These are phyloP conservation scores for Conus ventricosus DNA, from an alignment of 1,140 invertebrate species.

Conservation along the genomic window DNA sequence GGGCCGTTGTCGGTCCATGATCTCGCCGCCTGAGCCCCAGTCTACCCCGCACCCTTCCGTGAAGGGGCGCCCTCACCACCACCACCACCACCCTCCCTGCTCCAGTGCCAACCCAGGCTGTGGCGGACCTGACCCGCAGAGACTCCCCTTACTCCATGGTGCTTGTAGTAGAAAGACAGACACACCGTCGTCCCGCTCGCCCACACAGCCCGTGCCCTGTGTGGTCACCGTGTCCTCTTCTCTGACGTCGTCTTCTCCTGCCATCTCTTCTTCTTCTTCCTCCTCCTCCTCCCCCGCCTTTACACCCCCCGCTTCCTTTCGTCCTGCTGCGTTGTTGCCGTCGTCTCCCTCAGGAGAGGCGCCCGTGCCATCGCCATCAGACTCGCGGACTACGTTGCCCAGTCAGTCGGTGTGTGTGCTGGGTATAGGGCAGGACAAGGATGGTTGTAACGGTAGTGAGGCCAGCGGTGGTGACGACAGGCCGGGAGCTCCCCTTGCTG, in stretches of 20 bases:
- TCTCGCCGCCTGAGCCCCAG: neutral
- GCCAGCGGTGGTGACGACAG: neutral
- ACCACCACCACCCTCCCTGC: neutral
- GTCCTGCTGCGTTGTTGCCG: neutral
- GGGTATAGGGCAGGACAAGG: neutral
- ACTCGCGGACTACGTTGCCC: neutral
- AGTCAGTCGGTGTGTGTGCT: neutral
- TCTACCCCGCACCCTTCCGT: neutral
- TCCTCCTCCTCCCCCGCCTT: neutral
- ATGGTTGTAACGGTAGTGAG: neutral
- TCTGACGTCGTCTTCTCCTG: neutral
- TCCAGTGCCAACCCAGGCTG: slow-evolving; percentile 19
- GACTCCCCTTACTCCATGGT: neutral
- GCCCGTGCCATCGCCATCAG: neutral
- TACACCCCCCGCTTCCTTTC: neutral
- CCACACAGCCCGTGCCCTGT: too few relatives aligned
- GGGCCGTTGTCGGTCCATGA: neutral
- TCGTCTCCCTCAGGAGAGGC: neutral
- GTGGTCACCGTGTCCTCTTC: neutral
- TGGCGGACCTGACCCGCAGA: neutral
- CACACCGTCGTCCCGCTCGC: neutral
- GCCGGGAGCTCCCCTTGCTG: neutral
- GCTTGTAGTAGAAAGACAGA: neutral
- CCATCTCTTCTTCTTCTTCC: neutral
- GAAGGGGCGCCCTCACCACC: neutral